Percentiles rank a stretch among this genome's conserved stretches.
Conservation (phyloP, 1,140 invertebrate genomes). For the Lycorma delicatula region DNA sequence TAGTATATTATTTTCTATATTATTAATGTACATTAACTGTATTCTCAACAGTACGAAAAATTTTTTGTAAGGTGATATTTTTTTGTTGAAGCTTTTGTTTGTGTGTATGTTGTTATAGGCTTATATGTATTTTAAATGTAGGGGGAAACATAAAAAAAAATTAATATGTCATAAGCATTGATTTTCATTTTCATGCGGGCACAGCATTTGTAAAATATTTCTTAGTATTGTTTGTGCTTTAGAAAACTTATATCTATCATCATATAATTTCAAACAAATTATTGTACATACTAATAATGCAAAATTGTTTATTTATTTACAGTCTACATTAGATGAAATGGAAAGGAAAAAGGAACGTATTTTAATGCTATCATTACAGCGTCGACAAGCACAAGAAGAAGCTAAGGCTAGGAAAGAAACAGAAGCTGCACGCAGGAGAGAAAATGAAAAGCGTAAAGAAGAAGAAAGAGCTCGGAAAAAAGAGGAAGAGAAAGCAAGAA, state of each 20-base stretch:
- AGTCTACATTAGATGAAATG: constrained; percentile 79
- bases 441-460: constrained; percentile 71
- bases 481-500: constrained; percentile 77
- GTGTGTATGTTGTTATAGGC: too few relatives aligned
- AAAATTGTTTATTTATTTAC: constrained; percentile 22
- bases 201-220: neutral
- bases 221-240: neutral
- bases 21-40: too few relatives aligned
- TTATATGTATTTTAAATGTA: too few relatives aligned
- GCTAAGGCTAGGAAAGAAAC: constrained; percentile 73
- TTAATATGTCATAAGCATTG: too few relatives aligned
- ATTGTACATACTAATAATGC: neutral
- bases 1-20: too few relatives aligned
- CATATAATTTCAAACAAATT: too few relatives aligned
- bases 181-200: too few relatives aligned
- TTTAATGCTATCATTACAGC: constrained; percentile 73
- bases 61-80: too few relatives aligned
- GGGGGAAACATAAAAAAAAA: too few relatives aligned
- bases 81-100: too few relatives aligned
- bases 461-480: constrained; percentile 80
- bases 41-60: too few relatives aligned
- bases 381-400: constrained; percentile 83
- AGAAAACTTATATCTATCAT: too few relatives aligned
- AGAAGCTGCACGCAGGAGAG: constrained; percentile 66
- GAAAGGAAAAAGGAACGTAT: constrained; percentile 83